These are phyloP conservation scores for Zele albiditarsus DNA, from an alignment of 2,888 invertebrate species.

Conservation along the genomic window DNA sequence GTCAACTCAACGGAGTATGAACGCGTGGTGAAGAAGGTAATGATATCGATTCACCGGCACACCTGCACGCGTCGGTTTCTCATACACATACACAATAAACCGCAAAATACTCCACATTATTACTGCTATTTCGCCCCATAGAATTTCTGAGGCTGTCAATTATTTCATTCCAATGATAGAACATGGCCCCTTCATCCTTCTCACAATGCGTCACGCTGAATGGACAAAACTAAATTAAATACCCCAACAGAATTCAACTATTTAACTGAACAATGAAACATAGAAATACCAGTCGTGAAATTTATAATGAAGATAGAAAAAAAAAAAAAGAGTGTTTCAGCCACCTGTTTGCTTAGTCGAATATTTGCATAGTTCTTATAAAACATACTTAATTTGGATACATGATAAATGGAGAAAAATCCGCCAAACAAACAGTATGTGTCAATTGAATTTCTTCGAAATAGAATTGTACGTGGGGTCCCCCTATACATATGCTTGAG, in stretches of 20 bases:
- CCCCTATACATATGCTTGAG: conserved; percentile 33
- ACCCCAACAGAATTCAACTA: background rate
- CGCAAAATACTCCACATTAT: background rate
- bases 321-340: background rate
- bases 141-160: conserved; percentile 13
- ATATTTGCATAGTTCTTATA: background rate
- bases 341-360: conserved; percentile 28
- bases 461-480: conserved; percentile 38
- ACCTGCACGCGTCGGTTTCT: conserved; percentile 53
- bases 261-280: no score
- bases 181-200: conserved; percentile 8
- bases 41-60: conserved; percentile 61
- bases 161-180: conserved; percentile 31
- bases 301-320: no score
- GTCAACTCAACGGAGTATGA: conserved; percentile 34
- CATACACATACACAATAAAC: conserved; percentile 33
- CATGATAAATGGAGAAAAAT: no score
- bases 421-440: no score
- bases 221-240: conserved; percentile 36
- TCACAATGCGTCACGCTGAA: background rate
- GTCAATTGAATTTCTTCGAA: conserved; percentile 33
- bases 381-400: background rate
- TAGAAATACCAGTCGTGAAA: no score
- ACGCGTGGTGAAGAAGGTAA: conserved; percentile 52
- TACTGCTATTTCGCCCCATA: conserved; percentile 15